Percentiles rank a stretch among this genome's conserved stretches.
phyloP scores from a whole-genome alignment of 2,113 vertebrate species.

The Podiceps cristatus region DNA sequence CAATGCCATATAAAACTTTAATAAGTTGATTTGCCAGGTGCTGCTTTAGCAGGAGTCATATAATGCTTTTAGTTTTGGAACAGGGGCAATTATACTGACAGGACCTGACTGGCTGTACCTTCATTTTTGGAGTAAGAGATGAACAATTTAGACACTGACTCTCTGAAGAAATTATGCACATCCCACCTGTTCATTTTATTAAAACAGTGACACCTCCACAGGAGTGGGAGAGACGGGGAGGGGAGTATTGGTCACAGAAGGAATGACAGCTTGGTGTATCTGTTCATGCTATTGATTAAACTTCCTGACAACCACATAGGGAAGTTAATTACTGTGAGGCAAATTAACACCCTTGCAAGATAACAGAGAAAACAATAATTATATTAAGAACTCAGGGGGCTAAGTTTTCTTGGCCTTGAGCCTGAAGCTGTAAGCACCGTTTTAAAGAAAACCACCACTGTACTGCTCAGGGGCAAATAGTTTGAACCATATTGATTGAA shows the following conservation, averaged over 20 bases:
- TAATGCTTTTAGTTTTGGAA: slow-evolving; percentile 71
- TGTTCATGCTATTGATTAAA: slow-evolving; percentile 71
- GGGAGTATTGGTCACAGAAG: slow-evolving; percentile 3
- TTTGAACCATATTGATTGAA: slow-evolving; percentile 59
- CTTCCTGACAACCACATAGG: slow-evolving; percentile 68
- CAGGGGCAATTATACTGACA: slow-evolving; percentile 41
- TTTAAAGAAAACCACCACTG: not conserved
- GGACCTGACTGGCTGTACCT: slow-evolving; percentile 31
- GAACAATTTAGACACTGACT: slow-evolving; percentile 42
- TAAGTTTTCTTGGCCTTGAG: slow-evolving; percentile 63
- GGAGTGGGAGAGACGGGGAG: not conserved
- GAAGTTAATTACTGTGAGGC: slow-evolving; percentile 71
- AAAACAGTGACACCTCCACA: slow-evolving; percentile 55
- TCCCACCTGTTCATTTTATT: slow-evolving; percentile 69
- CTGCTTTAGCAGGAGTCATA: slow-evolving; percentile 56
- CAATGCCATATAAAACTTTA: slow-evolving; percentile 22
- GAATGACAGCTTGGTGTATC: slow-evolving; percentile 41
- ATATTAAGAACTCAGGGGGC: slow-evolving; percentile 55
- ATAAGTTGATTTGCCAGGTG: slow-evolving; percentile 77
- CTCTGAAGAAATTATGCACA: slow-evolving; percentile 18
- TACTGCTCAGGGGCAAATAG: slow-evolving; percentile 22
- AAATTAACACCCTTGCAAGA: slow-evolving; percentile 78
- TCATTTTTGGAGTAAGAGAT: slow-evolving; percentile 25
- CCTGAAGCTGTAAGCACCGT: slow-evolving; percentile 8
- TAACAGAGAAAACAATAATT: slow-evolving; percentile 78